Conservation (phyloP, 2,888 invertebrate species). For the Acronicta alni region DNA sequence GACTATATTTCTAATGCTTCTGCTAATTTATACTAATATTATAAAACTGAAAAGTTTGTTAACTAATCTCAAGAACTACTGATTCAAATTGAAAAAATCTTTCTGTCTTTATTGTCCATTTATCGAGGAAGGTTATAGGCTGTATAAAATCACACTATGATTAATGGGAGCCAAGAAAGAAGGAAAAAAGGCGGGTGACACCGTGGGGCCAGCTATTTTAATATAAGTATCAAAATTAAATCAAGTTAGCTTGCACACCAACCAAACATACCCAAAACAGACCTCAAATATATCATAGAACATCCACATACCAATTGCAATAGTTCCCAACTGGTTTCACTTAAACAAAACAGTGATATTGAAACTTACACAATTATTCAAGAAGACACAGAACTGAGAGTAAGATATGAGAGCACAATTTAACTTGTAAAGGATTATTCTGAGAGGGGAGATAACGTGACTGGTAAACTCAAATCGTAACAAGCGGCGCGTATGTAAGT, state of each 20-base stretch:
- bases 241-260: neutral
- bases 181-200: no score
- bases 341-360: constrained; percentile 54
- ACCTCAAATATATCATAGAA: constrained; percentile 29
- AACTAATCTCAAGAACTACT: no score
- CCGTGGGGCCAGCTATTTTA: no score
- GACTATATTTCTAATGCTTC: no score
- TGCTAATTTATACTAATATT: no score
- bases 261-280: constrained; percentile 22
- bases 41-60: no score
- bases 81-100: no score
- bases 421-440: constrained; percentile 61
- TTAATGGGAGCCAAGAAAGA: no score
- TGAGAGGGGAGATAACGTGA: constrained; percentile 52
- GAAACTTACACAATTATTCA: constrained; percentile 62
- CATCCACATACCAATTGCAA: constrained; percentile 40
- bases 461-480: constrained; percentile 46
- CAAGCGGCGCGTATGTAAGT: constrained; percentile 45
- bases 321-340: constrained; percentile 52
- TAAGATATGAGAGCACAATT: constrained; percentile 55
- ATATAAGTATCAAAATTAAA: neutral
- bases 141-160: no score
- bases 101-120: no score
- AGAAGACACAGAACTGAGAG: constrained; percentile 37
- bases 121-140: no score